Evolutionary conservation across 2,113 vertebrate genomes (phyloP).

Genomic region (Petrocephalus zakoni): DNA sequence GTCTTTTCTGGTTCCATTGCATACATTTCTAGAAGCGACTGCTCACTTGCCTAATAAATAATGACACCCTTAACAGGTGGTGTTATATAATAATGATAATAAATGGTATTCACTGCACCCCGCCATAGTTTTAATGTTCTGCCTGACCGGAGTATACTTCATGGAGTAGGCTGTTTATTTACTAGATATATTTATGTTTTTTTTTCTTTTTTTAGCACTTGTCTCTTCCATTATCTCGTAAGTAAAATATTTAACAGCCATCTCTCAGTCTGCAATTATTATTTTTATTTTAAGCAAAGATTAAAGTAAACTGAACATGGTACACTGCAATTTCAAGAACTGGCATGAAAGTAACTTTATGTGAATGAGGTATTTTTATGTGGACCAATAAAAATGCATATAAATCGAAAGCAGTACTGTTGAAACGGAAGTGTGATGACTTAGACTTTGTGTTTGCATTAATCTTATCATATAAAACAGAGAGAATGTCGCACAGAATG

Average conservation of each 20-base stretch:
- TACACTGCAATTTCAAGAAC: not conserved
- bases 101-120: not conserved
- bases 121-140: not conserved
- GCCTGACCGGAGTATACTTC: not conserved
- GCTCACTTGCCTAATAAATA: not conserved
- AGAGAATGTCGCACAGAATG: not conserved
- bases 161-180: constrained; percentile 40
- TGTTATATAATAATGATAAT: no score
- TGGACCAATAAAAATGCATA: not conserved
- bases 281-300: not conserved
- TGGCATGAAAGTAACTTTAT: not conserved
- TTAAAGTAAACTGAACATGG: not conserved
- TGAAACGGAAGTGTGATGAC: not conserved
- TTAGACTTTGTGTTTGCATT: not conserved
- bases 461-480: not conserved
- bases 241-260: not conserved
- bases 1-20: not conserved
- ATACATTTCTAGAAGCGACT: not conserved
- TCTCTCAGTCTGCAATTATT: not conserved
- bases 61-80: not conserved
- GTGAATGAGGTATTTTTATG: not conserved
- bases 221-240: not conserved
- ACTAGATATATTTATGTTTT: constrained; percentile 19
- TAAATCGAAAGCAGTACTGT: not conserved
- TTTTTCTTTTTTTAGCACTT: not conserved